phyloP scores from a whole-genome alignment of 2,113 vertebrate genomes.

The Urocitellus parryii region DNA sequence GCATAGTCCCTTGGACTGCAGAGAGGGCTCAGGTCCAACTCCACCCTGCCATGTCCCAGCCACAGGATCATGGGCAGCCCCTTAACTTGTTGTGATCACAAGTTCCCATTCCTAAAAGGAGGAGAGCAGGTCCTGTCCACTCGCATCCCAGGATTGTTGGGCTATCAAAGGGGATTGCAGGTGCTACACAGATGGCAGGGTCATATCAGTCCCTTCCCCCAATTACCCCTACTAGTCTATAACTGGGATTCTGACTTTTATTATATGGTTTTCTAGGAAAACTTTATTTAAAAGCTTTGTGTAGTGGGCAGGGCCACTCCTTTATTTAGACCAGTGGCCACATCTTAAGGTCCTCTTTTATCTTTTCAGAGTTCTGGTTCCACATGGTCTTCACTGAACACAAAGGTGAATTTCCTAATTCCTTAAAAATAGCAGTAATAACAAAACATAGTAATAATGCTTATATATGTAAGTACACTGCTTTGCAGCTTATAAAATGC shows the following conservation, averaged over 20 bases:
- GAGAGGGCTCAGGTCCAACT: background rate
- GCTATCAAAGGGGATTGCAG: background rate
- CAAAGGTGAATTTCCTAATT: background rate
- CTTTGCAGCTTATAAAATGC: background rate
- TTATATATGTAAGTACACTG: background rate
- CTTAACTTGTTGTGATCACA: background rate
- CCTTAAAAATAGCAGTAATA: background rate
- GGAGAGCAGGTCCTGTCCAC: background rate
- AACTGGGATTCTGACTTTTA: background rate
- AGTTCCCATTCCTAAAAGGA: background rate
- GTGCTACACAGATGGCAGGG: background rate
- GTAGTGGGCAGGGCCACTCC: background rate
- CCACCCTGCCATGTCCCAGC: background rate
- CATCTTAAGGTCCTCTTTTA: background rate
- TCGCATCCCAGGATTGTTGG: accelerated
- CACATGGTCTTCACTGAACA: background rate
- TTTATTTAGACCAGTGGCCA: background rate
- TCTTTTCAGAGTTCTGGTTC: background rate
- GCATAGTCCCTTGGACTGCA: background rate
- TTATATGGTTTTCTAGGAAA: background rate
- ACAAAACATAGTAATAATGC: background rate
- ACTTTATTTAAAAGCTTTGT: background rate
- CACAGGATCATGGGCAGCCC: accelerated
- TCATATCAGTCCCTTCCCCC: background rate
- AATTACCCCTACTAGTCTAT: background rate